phyloP scores from a whole-genome alignment of 2,797 vertebrate species.

The Malurus splendens region DNA sequence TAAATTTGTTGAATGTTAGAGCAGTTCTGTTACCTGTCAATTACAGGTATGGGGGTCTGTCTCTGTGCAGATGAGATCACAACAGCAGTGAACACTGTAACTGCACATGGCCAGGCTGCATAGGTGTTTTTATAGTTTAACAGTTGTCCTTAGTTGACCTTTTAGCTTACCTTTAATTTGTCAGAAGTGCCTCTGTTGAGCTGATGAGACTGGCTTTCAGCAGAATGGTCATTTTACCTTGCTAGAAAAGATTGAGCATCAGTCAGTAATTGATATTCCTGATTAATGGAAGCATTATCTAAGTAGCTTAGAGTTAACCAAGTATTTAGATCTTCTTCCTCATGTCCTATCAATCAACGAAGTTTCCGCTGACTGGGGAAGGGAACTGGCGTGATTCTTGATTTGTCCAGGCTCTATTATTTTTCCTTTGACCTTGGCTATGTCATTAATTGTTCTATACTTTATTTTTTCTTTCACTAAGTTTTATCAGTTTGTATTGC shows the following conservation, averaged over 20 bases:
- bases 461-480: background rate
- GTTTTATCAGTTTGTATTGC: background rate
- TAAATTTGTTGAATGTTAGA: background rate
- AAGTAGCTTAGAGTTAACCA: background rate
- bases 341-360: background rate
- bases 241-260: background rate
- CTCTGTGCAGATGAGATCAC: background rate
- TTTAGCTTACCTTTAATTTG: background rate
- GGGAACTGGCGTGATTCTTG: background rate
- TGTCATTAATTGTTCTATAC: background rate
- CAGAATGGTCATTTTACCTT: background rate
- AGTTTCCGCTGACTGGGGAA: background rate
- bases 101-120: background rate
- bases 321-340: background rate
- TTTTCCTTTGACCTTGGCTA: background rate
- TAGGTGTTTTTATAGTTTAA: background rate
- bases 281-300: background rate
- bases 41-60: background rate
- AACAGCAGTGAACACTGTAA: background rate
- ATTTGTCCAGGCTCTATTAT: background rate
- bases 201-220: background rate
- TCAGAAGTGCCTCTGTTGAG: background rate
- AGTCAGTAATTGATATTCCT: background rate
- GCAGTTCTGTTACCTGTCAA: background rate
- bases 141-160: slow-evolving; percentile 8